Percentiles rank a stretch among this genome's conserved stretches.
Evolutionary conservation across 2,113 vertebrate genomes (phyloP).

Genomic region (Tylochromis polylepis): DNA sequence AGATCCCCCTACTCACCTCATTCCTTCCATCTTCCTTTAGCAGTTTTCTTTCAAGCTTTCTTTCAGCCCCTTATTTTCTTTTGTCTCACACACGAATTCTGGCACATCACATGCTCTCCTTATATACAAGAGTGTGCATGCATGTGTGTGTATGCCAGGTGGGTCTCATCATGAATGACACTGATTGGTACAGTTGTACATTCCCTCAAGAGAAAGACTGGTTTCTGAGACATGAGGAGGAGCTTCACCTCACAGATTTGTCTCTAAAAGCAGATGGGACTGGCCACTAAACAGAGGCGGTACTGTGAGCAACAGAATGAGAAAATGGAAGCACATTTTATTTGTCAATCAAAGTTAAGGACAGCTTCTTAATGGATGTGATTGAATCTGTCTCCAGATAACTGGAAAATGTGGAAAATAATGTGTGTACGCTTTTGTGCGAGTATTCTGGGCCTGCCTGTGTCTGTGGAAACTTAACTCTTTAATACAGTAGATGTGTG

Average conservation of each 20-base stretch:
- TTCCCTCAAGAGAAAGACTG: neutral
- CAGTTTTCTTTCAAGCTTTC: neutral
- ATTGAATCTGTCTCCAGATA: constrained; percentile 52
- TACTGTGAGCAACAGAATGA: constrained; percentile 42
- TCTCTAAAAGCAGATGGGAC: constrained; percentile 1
- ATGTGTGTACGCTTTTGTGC: constrained; percentile 11
- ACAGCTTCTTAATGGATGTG: constrained; percentile 39
- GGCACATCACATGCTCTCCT: neutral
- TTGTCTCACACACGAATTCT: neutral
- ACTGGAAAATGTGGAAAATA: constrained; percentile 54
- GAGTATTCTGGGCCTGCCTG: neutral
- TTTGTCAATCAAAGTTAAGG: constrained; percentile 64
- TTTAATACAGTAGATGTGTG: constrained; percentile 53
- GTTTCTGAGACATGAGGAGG: neutral
- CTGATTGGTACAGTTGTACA: constrained; percentile 26
- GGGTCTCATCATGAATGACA: constrained; percentile 3
- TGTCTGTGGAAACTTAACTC: constrained; percentile 50
- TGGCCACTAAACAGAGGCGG: constrained; percentile 35
- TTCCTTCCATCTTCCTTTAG: constrained; percentile 6
- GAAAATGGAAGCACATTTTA: constrained; percentile 54
- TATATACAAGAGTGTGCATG: neutral
- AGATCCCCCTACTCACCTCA: constrained; percentile 4
- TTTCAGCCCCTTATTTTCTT: neutral
- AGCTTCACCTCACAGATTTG: constrained; percentile 17
- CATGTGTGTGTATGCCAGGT: neutral